A percentile compares a stretch with the other conserved stretches of the same genome.
phyloP scores from a whole-genome alignment of 2,888 invertebrate species.

The Dorcus hopei region DNA sequence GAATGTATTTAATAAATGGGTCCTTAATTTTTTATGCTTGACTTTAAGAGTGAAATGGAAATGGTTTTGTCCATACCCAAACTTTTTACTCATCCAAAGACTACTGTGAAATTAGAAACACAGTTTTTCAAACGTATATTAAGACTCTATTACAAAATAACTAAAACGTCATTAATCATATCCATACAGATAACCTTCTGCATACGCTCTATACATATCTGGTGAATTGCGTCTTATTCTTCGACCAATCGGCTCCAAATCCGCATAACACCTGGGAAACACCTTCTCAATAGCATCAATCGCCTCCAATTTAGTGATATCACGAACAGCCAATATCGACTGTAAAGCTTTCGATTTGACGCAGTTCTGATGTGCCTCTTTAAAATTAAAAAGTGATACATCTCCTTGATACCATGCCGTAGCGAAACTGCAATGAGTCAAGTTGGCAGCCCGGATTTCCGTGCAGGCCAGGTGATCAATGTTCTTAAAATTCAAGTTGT shows the following conservation, averaged over 20 bases:
- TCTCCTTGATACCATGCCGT: constrained; percentile 78
- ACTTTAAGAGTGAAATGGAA: too few species aligned
- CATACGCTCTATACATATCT: constrained; percentile 73
- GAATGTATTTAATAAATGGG: too few species aligned
- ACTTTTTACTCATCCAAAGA: too few species aligned
- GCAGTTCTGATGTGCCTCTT: constrained; percentile 80
- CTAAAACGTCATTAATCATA: constrained; percentile 56
- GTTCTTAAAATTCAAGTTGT: constrained; percentile 84
- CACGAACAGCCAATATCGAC: constrained; percentile 79
- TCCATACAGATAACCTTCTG: constrained; percentile 75
- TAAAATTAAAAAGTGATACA: constrained; percentile 68
- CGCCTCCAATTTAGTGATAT: constrained; percentile 70
- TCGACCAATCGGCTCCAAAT: constrained; percentile 88
- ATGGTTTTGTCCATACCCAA: too few species aligned
- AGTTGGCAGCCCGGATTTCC: constrained; percentile 91
- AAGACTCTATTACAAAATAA: constrained; percentile 1
- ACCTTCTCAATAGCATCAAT: constrained; percentile 77
- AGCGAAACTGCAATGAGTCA: constrained; percentile 87
- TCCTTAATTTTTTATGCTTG: too few species aligned
- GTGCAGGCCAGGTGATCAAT: constrained; percentile 92
- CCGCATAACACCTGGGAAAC: constrained; percentile 86
- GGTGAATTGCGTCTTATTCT: constrained; percentile 70
- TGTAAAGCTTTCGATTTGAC: constrained; percentile 84
- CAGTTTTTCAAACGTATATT: neutral
- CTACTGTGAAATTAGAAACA: neutral